Evolutionary conservation across 1,140 invertebrate genomes (phyloP).

Genomic region (Drosophila murphyi): DNA sequence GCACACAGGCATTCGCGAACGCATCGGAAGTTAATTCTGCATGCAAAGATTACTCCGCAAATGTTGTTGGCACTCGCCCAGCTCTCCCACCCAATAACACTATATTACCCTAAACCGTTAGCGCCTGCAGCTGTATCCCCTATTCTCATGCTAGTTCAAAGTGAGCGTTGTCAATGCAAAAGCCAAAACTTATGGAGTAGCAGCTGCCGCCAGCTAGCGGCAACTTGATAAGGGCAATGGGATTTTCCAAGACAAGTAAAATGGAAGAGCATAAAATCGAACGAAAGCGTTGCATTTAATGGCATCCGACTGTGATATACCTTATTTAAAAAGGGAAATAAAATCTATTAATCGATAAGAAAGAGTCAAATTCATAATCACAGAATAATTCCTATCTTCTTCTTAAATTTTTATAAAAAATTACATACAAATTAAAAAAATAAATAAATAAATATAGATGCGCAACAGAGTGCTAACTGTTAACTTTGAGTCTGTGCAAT

Average conservation of each 20-base stretch:
- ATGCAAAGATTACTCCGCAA: constrained; percentile 74
- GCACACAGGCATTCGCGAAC: constrained; percentile 13
- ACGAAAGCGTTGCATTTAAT: background rate
- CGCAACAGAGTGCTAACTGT: background rate
- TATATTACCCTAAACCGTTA: background rate
- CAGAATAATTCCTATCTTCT: no score
- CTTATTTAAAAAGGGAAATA: no score
- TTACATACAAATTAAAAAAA: no score
- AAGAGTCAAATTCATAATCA: no score
- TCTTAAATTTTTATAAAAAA: no score
- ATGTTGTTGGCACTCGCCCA: constrained; percentile 36
- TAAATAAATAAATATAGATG: background rate
- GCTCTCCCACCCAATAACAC: background rate
- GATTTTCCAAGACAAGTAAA: constrained; percentile 36
- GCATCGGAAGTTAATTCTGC: constrained; percentile 67
- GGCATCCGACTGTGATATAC: background rate
- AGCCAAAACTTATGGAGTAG: constrained; percentile 43
- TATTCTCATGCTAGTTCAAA: constrained; percentile 37
- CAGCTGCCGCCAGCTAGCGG: constrained; percentile 28
- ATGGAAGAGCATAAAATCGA: constrained; percentile 4
- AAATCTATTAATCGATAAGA: no score
- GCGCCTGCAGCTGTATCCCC: constrained; percentile 8
- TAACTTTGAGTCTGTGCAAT: background rate
- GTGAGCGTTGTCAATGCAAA: constrained; percentile 49
- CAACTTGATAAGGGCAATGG: constrained; percentile 39